Base-by-base conservation (phyloP, 2,113 vertebrate genomes). In the Rhinolophus ferrumequinum region DNA sequence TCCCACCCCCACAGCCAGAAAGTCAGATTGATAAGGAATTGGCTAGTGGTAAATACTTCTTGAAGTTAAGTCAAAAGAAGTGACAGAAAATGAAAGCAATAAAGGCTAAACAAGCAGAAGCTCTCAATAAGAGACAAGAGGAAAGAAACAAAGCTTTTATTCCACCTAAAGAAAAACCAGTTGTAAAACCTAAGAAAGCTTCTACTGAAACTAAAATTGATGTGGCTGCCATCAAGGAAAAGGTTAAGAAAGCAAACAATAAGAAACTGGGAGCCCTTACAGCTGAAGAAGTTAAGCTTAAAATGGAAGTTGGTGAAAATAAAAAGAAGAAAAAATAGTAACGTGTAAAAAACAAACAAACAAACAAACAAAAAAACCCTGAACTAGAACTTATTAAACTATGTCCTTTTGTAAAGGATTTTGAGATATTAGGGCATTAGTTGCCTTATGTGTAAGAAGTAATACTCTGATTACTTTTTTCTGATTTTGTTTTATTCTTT, bases 91-190 rank as follows among this genome's bases (percentile, higher is more conserved):
- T 99, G 98, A 98, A 99, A 88, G 99, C 99, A 94, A 99, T 99
- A 73, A 99, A 99, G 99, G 99, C 98, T 80, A 99, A 99, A 97
- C 99, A 99, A 98, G 99, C 99, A 54, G 99, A 99, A 88, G 99
- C 98, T 19, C 8, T 99, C 89, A 99, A 97, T 87, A 99, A 98
- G 97, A 99, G 98, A 95, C 99, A 99, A 95, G 99, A 99, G 83
- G 99, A 99, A 98, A 98, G 99, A 95, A 99, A 99, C 93, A 99
- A 99, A 98, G 99, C 99, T 9, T 99, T 99, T 97, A 98, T 99
- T 97, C 99, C 99, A 97, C 99, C 99, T 7, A 99, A 99, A 97
- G 99, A 99, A 98, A 99, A 99, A 85, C 98, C 99, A 35, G 82
- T 83, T 54, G 56, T 98, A 93, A 99, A 99, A 93, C 97, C 95